A percentile compares a stretch with the other conserved stretches of the same genome.
phyloP scores from a whole-genome alignment of 1,140 invertebrate species.

The Drosophila bocki region DNA sequence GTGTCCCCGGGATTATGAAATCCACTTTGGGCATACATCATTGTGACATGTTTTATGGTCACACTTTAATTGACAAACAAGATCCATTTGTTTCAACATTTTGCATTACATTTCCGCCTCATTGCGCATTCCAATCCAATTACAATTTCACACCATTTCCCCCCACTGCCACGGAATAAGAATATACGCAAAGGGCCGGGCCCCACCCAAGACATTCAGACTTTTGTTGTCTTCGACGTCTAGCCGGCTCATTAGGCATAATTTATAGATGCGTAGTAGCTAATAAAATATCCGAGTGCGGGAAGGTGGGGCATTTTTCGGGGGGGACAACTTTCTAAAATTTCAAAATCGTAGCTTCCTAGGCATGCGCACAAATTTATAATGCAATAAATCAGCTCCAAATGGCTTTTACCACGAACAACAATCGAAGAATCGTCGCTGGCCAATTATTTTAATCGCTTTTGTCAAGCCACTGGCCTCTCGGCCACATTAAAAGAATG shows the following conservation, averaged over 20 bases:
- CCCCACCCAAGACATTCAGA: conserved; percentile 25
- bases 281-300: conserved; percentile 70
- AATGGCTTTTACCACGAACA: conserved; percentile 73
- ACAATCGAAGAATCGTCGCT: conserved; percentile 58
- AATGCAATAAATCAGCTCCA: conserved; percentile 78
- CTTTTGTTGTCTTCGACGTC: conserved; percentile 55
- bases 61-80: conserved; percentile 59
- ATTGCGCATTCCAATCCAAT: conserved; percentile 76
- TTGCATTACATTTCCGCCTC: conserved; percentile 65
- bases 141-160: conserved; percentile 68
- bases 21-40: conserved; percentile 42
- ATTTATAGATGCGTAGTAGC: conserved; percentile 67
- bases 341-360: conserved; percentile 78
- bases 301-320: conserved; percentile 7
- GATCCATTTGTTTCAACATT: conserved; percentile 59
- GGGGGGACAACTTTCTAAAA: conserved; percentile 72
- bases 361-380: conserved; percentile 82
- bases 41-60: conserved; percentile 60
- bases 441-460: conserved; percentile 81
- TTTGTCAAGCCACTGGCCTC: conserved; percentile 63
- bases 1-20: conserved; percentile 40
- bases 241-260: conserved; percentile 75
- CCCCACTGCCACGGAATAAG: conserved; percentile 7
- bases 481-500: conserved; percentile 59
- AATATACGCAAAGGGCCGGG: conserved; percentile 25